A percentile compares a stretch with the other conserved stretches of the same genome.
Evolutionary conservation across 2,888 invertebrate species (phyloP).

Genomic region (Cynaeus angustus): DNA sequence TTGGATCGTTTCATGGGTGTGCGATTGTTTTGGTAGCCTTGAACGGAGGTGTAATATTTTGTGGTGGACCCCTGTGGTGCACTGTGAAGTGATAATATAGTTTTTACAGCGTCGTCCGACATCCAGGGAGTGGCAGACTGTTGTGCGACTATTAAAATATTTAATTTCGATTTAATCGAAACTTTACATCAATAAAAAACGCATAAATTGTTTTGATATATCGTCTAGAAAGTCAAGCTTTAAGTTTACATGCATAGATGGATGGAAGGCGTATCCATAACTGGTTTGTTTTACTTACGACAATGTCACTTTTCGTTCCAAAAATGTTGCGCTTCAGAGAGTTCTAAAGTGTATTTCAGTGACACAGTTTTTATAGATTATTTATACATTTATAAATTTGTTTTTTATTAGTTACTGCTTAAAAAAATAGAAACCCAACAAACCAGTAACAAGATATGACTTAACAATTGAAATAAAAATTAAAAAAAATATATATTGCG

Average conservation of each 20-base stretch:
- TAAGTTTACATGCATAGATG: background rate
- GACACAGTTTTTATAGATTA: too few species aligned
- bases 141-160: constrained; percentile 65
- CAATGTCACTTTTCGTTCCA: too few species aligned
- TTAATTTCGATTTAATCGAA: constrained; percentile 70
- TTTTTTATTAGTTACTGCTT: too few species aligned
- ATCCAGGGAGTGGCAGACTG: constrained; percentile 65
- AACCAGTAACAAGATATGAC: too few species aligned
- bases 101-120: constrained; percentile 67
- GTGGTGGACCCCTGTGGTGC: constrained; percentile 65
- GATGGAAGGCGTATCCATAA: too few species aligned
- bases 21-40: constrained; percentile 36
- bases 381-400: too few species aligned
- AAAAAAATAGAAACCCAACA: too few species aligned
- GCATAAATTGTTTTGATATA: constrained; percentile 67
- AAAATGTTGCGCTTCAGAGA: too few species aligned
- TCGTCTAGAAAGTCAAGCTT: constrained; percentile 37
- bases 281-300: too few species aligned
- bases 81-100: constrained; percentile 70
- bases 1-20: constrained; percentile 3
- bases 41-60: constrained; percentile 64
- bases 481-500: too few species aligned
- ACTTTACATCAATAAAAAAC: constrained; percentile 70
- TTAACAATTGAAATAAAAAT: too few species aligned
- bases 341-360: too few species aligned